Conservation (phyloP, 2,888 invertebrate species). For the Julus scanicus region DNA sequence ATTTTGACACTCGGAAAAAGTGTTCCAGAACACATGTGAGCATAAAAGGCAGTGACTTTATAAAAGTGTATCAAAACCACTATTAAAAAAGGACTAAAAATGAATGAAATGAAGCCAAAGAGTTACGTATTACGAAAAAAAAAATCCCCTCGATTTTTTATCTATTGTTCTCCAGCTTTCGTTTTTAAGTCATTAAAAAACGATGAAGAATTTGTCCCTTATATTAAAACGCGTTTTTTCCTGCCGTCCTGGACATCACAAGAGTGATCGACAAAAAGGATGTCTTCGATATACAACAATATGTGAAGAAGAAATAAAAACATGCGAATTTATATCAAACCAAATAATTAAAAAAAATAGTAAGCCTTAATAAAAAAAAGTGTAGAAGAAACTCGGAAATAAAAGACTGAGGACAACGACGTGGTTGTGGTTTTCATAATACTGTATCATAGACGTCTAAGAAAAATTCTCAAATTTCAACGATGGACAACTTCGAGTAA, state of each 20-base stretch:
- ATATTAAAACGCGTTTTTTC: neutral
- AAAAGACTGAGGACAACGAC: neutral
- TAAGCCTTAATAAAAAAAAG: constrained; percentile 5
- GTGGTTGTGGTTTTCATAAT: neutral
- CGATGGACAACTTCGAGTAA: neutral
- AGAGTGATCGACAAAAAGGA: neutral
- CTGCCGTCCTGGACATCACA: constrained; percentile 28
- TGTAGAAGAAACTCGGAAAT: neutral
- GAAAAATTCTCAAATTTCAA: neutral
- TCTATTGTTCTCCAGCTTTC: constrained; percentile 10
- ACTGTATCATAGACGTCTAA: neutral
- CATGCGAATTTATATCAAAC: constrained; percentile 23
- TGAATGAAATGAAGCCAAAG: neutral
- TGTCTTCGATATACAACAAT: neutral
- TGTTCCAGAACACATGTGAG: neutral
- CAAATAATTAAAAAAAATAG: neutral
- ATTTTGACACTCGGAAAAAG: neutral
- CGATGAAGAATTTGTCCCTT: neutral
- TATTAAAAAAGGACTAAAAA: too few relatives aligned
- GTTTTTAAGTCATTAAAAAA: neutral
- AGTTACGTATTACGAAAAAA: neutral
- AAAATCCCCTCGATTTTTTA: neutral
- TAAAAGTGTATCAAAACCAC: too few relatives aligned
- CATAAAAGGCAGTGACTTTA: neutral
- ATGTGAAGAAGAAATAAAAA: neutral